Conservation (phyloP, 2,888 invertebrate genomes). For the Oligia fasciuncula region DNA sequence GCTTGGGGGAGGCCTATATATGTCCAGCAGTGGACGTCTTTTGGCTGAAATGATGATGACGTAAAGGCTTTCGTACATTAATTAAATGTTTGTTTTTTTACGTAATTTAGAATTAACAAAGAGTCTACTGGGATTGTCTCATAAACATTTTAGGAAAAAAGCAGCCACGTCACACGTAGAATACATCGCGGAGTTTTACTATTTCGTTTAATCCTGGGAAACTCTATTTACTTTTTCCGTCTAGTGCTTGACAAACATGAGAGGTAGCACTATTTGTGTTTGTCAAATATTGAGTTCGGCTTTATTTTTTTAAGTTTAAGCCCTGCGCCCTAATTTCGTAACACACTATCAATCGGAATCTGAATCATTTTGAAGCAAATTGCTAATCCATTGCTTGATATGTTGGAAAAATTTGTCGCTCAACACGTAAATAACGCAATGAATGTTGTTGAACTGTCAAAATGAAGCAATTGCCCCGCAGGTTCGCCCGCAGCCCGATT, state of each 20-base stretch:
- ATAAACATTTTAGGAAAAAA: constrained; percentile 13
- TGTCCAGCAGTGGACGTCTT: too few relatives aligned
- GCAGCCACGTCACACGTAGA: constrained; percentile 19
- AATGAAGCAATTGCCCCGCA: too few relatives aligned
- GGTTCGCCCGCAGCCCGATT: too few relatives aligned
- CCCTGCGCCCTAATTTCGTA: too few relatives aligned
- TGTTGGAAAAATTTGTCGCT: too few relatives aligned
- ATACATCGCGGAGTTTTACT: neutral
- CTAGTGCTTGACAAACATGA: constrained; percentile 8
- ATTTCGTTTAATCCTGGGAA: neutral
- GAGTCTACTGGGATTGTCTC: neutral
- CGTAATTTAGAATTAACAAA: constrained; percentile 11
- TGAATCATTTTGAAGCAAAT: too few relatives aligned
- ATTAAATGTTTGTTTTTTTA: constrained; percentile 4
- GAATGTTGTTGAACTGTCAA: too few relatives aligned
- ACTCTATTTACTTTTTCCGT: neutral
- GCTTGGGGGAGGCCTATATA: too few relatives aligned
- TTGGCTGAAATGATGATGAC: too few relatives aligned
- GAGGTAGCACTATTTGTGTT: neutral
- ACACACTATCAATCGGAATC: too few relatives aligned
- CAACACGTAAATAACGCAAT: too few relatives aligned
- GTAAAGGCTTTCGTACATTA: neutral
- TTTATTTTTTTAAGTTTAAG: constrained; percentile 1
- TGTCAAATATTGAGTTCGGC: constrained; percentile 1
- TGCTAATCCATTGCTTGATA: too few relatives aligned